phyloP scores from a whole-genome alignment of 2,113 vertebrate species.

The Varanus salvator region DNA sequence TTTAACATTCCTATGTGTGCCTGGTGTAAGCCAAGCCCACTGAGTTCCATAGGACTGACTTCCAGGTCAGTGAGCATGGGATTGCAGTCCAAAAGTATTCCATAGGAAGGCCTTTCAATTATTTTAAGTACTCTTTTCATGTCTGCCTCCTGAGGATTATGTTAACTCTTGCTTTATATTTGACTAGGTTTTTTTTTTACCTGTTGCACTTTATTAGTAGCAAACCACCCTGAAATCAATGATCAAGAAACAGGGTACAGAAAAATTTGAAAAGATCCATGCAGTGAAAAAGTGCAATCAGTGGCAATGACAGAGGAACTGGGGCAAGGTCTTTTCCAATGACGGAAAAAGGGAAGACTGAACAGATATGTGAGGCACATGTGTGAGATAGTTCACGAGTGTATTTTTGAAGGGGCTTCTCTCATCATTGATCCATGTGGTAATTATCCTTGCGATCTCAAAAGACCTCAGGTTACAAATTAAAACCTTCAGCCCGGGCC shows the following conservation, averaged over 20 bases:
- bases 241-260: neutral
- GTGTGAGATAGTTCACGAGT: constrained; percentile 19
- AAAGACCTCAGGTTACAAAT: constrained; percentile 62
- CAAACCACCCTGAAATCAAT: neutral
- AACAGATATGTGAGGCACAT: neutral
- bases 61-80: neutral
- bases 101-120: neutral
- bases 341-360: constrained; percentile 20
- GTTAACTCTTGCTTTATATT: neutral
- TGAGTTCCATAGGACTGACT: neutral
- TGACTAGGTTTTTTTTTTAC: neutral
- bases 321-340: neutral
- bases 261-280: neutral
- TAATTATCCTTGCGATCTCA: constrained; percentile 50
- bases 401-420: constrained; percentile 17
- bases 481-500: constrained; percentile 54
- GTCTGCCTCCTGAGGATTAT: neutral
- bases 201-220: neutral
- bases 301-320: neutral
- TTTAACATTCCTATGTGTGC: neutral
- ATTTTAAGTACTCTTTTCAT: neutral
- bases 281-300: neutral
- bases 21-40: neutral
- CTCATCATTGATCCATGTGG: constrained; percentile 67
- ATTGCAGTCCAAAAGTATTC: neutral